Evolutionary conservation across 2,888 invertebrate species (phyloP).

Genomic region (Yponomeuta malinellus): DNA sequence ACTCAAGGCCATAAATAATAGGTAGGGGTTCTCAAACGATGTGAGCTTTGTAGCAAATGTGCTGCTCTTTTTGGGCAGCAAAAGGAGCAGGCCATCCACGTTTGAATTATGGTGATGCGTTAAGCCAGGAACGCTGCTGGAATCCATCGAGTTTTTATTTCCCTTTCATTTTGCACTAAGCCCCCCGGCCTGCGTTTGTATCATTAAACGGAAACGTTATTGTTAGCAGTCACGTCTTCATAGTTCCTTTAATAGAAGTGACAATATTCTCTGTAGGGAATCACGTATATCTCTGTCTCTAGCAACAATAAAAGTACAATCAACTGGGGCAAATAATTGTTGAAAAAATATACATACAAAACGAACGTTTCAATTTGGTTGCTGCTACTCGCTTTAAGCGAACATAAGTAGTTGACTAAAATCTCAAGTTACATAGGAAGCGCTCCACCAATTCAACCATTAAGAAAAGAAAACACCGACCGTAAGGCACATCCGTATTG

Average conservation of each 20-base stretch:
- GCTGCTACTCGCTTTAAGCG: neutral
- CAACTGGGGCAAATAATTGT: neutral
- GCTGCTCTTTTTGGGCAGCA: constrained; percentile 71
- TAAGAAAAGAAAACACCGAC: constrained; percentile 68
- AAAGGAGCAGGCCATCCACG: constrained; percentile 54
- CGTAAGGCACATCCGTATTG: constrained; percentile 64
- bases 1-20: constrained; percentile 75
- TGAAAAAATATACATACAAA: neutral
- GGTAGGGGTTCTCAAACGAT: constrained; percentile 67
- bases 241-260: constrained; percentile 20
- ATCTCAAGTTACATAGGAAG: constrained; percentile 55
- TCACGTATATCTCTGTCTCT: neutral
- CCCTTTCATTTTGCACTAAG: constrained; percentile 58
- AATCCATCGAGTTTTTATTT: constrained; percentile 58
- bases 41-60: constrained; percentile 72
- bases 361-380: neutral
- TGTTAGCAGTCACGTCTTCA: constrained; percentile 52
- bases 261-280: neutral
- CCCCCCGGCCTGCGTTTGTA: constrained; percentile 48
- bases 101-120: constrained; percentile 75
- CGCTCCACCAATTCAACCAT: constrained; percentile 41
- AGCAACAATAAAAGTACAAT: neutral
- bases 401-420: constrained; percentile 16
- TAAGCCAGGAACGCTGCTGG: constrained; percentile 65
- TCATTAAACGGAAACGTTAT: constrained; percentile 37